These are phyloP conservation scores for Stegostoma tigrinum DNA, from an alignment of 2,113 vertebrate species.

Conservation along the genomic window DNA sequence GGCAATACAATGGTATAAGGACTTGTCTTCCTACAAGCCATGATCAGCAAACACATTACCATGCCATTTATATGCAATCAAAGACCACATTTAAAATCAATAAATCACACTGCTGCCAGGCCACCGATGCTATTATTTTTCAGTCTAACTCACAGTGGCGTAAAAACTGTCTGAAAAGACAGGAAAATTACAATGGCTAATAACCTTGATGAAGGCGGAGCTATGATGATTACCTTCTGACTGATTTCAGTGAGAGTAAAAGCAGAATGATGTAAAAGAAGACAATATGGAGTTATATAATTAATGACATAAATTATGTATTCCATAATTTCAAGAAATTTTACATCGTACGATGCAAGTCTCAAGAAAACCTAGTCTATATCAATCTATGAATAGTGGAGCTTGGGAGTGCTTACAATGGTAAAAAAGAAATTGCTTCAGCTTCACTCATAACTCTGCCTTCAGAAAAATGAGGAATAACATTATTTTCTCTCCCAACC, in stretches of 20 bases:
- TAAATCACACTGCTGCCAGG: constrained; percentile 21
- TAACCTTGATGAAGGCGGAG: neutral
- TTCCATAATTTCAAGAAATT: neutral
- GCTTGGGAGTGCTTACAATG: neutral
- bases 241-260: neutral
- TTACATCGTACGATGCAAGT: neutral
- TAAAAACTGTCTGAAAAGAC: constrained; percentile 19
- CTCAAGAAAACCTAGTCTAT: neutral
- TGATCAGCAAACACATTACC: constrained; percentile 28
- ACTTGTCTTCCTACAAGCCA: neutral
- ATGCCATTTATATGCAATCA: constrained; percentile 31
- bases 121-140: constrained; percentile 19
- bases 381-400: neutral
- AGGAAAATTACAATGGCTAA: neutral
- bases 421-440: neutral
- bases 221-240: neutral
- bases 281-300: neutral
- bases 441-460: neutral
- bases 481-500: neutral
- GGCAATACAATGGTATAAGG: neutral
- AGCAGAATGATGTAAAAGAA: neutral
- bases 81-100: constrained; percentile 23
- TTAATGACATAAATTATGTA: neutral
- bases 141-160: constrained; percentile 8
- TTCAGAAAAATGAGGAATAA: neutral